Evolutionary conservation across 1,140 invertebrate genomes (phyloP).

Genomic region (Argopecten irradians): DNA sequence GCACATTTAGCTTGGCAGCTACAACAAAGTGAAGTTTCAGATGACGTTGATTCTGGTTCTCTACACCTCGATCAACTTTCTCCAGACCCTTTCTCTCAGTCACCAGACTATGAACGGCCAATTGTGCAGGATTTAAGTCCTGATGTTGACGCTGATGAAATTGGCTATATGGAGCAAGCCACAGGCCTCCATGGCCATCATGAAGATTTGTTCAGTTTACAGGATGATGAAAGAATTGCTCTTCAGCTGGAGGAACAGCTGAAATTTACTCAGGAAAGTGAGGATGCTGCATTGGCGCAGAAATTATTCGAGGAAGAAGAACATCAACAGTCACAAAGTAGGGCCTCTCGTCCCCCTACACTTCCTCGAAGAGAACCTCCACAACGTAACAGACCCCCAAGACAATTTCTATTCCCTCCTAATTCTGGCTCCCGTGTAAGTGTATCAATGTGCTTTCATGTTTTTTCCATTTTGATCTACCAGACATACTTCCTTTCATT

Average conservation of each 20-base stretch:
- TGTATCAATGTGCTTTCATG: no score
- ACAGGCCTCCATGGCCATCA: neutral
- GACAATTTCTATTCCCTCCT: neutral
- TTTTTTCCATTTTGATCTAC: no score
- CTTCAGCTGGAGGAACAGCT: neutral
- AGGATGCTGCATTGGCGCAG: neutral
- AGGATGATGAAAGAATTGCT: neutral
- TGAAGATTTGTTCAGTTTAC: neutral
- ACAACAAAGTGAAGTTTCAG: constrained; percentile 28
- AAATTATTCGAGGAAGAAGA: neutral
- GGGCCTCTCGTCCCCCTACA: neutral
- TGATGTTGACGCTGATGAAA: neutral
- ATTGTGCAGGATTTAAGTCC: neutral
- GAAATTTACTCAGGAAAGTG: neutral
- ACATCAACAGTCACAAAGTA: neutral
- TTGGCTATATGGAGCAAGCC: neutral
- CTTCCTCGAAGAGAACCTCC: neutral
- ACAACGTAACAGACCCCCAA: neutral
- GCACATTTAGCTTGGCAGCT: constrained; percentile 34
- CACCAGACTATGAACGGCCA: constrained; percentile 3
- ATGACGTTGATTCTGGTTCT: neutral
- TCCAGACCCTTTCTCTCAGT: neutral
- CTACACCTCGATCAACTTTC: neutral
- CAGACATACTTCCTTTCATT: no score
- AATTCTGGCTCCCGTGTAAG: neutral